Base-by-base conservation (phyloP, 2,113 vertebrate species). In the Halichoerus grypus region DNA sequence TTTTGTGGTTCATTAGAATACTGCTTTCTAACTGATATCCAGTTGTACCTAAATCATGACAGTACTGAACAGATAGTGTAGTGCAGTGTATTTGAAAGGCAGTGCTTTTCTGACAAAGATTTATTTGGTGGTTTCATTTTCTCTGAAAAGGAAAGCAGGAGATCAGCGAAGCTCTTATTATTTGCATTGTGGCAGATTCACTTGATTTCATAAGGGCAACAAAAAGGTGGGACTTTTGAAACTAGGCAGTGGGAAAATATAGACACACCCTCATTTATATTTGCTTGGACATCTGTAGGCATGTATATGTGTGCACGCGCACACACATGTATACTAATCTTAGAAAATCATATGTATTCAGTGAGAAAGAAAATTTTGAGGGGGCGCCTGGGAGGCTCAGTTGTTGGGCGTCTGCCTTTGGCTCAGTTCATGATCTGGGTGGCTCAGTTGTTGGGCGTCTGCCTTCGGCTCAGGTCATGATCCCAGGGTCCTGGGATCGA, bases 121-220 rank as follows among this genome's bases (percentile, higher is more conserved):
- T 95, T 97, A 96, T 82, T 83, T 80, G 79, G 63, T 91, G 59
- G 82, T 96, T 97, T 98, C 88, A 21, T 95, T 98, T 97, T 97
- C 85, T 94, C 67, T 94, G 80, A 91, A 96, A 91, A 97, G 95
- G 86, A 97, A 98, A 95, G 76, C 76, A 81, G 59, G 67, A 92
- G 84, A 69, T 92, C 31, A 77, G 77, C 1, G 15, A 72, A 94
- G 65, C 26, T 89, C 31, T 96, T 88, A 53, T 71, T 84, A 84
- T 97, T 97, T 97, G 91, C 89, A 55, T 49, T 93, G 55, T 87
- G 42, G 61, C 81, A 96, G 95, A 95, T 49, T 94, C 88, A 63
- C 82, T 97, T 39, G 89, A 93, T 95, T 97, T 96, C 72, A 36
- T 79, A 95, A 87, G 82, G 19, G 42, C 63, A 69, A 59, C 55